Base-by-base conservation (phyloP, 2,888 invertebrate genomes). In the Selenia dentaria region DNA sequence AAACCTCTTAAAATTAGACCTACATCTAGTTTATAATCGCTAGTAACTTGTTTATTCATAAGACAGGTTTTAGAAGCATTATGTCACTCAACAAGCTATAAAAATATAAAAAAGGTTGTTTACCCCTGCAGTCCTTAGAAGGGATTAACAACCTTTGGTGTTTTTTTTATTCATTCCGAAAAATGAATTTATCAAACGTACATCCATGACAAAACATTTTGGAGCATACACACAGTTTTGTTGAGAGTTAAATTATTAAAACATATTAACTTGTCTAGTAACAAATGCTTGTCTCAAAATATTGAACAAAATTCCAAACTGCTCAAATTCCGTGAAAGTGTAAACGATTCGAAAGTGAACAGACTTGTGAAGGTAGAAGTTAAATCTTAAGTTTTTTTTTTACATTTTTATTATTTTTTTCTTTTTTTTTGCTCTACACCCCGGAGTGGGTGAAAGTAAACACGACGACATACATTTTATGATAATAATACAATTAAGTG, bases 391-490 rank as follows among this genome's bases (percentile, higher is more conserved):
- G 62, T 57, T 62, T 62, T 70, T 72, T 65, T 59, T 6, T 18
- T 27, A 26, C 27, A 11, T 20, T 12, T 60, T 59, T 70, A 71
- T 70, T 62, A 31, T 20, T 25, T 10, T 5, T 3, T 60, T 59
- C 51, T 70, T 70, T 75, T 75, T 76, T 75, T 71, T 72, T 59
- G 75, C 81, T 79, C 87, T 79, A 79, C 13, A 16, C 63, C 85
- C 86, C 87, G 83, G 85, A 82, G 73, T 57, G 82, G 82, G 79
- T 63, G 70, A 74, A 80, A 74, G 65, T 61, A 61, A 63, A 83
- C 86, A 88, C 87, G 87, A 88, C 89, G 87, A 89, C 87, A 76
- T 70, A 69, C 64, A 66, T 58, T 59, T 70, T 64, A 73, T 74
- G 67, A 67, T 74, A 70, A 75, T 70, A 72, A 70, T 71, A 67